Conservation (phyloP, 2,113 vertebrate genomes). For the Odobenus rosmarus region DNA sequence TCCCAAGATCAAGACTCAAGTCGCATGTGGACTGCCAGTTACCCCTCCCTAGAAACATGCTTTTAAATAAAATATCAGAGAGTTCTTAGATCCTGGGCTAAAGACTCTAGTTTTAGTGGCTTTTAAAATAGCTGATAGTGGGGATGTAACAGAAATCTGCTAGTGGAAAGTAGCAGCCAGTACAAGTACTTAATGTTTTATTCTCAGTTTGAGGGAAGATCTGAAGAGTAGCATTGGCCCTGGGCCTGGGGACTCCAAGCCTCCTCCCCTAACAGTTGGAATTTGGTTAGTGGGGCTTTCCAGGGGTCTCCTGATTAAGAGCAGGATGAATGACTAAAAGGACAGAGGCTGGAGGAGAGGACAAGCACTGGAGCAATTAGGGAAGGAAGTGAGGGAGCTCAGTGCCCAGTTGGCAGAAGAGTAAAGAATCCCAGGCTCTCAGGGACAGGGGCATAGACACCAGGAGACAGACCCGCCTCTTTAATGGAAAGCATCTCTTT, state of each 20-base stretch:
- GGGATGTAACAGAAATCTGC: not conserved
- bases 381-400: not conserved
- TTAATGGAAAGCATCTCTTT: not conserved
- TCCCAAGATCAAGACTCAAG: not conserved
- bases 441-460: not conserved
- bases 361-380: too few relatives aligned
- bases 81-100: not conserved
- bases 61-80: not conserved
- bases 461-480: not conserved
- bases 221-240: not conserved
- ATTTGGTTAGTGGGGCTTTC: not conserved
- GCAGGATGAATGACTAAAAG: not conserved
- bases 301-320: not conserved
- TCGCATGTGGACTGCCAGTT: not conserved
- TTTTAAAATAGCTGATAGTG: not conserved
- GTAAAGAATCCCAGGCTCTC: not conserved
- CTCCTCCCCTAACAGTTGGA: not conserved
- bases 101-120: not conserved
- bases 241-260: not conserved
- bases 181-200: not conserved
- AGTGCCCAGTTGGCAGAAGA: not conserved
- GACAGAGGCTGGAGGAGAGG: not conserved
- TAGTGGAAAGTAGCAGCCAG: not conserved
- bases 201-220: not conserved
- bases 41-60: not conserved